Base-by-base conservation (phyloP, 2,113 vertebrate species). In the Dipodomys merriami region DNA sequence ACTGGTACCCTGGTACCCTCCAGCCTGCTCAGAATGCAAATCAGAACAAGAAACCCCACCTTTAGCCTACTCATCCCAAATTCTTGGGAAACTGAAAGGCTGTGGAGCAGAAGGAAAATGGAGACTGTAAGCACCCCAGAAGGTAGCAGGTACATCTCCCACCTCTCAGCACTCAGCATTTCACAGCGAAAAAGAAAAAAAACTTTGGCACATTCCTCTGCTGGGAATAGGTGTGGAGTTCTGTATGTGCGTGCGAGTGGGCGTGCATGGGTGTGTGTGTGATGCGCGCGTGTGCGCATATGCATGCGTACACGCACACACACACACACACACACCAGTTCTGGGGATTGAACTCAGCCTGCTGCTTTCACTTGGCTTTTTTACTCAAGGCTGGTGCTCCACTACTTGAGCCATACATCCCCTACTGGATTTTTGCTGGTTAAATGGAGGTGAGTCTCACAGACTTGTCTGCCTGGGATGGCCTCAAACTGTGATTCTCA, bases 11-110 rank as follows among this genome's bases (percentile, higher is more conserved):
- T 23, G 8, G n/a, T 12, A 19, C 69, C 49, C 67, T 44, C 60
- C 72, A 82, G 6, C 86, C 83, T 71, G 65, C 69, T 91, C 35
- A 5, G 49, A 77, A 93, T 65, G 64, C 78, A 79, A 83, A 33
- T 2, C 2, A 2, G 18, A 68, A 65, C 16, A 88, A 35, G 71
- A 83, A 83, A 80, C 8, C 20, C 71, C 46, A 64, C 78, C 83
- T 35, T 57, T 64, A 53, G 69, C 46, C 13, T 0, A 11, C 27
- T 73, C 62, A 33, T 27, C 29, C 79, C 77, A 73, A 35, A 60
- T 53, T 81, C 69, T 85, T 67, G n/a, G 5, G 25, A 73, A 57
- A 49, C 83, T 72, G 39, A 87, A 35, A 78, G 78, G 35, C 25
- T 2, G 0, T 33, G 53, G 68, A 53, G 27, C 13, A 72, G 46